Percentiles rank a stretch among this genome's conserved stretches.
Evolutionary conservation across 2,888 invertebrate genomes (phyloP).

Genomic region (Polydesmus complanatus): DNA sequence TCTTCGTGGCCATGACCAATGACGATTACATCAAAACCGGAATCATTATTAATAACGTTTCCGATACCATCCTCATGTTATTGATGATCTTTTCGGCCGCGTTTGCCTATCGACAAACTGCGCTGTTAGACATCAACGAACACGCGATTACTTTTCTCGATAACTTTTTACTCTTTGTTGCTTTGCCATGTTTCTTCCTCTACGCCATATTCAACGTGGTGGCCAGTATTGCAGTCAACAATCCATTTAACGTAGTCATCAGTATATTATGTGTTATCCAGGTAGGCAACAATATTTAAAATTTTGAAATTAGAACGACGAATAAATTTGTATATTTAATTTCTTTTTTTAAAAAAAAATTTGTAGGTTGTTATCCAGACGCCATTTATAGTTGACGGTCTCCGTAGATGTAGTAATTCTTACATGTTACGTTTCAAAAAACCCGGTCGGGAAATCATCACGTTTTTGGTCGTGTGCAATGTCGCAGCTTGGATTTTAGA

Average conservation of each 20-base stretch:
- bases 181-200: constrained; percentile 56
- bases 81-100: constrained; percentile 45
- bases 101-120: constrained; percentile 48
- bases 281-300: constrained; percentile 37
- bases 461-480: constrained; percentile 59
- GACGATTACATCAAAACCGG: constrained; percentile 26
- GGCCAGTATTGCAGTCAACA: constrained; percentile 44
- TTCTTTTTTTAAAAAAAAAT: constrained; percentile 28
- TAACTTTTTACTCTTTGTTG: constrained; percentile 53
- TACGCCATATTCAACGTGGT: constrained; percentile 53
- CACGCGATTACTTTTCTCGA: constrained; percentile 51
- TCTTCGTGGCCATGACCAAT: constrained; percentile 44
- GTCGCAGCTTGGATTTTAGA: constrained; percentile 62
- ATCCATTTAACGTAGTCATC: constrained; percentile 40
- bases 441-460: constrained; percentile 59
- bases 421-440: constrained; percentile 47
- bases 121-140: constrained; percentile 49
- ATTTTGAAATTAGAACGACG: background rate
- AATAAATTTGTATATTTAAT: background rate
- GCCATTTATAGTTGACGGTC: constrained; percentile 53
- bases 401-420: constrained; percentile 56
- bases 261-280: constrained; percentile 41
- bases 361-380: constrained; percentile 59
- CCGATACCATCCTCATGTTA: constrained; percentile 41
- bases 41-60: constrained; percentile 25